Evolutionary conservation across 1,140 invertebrate species (phyloP).

Genomic region (Pachypeltis micranthus): DNA sequence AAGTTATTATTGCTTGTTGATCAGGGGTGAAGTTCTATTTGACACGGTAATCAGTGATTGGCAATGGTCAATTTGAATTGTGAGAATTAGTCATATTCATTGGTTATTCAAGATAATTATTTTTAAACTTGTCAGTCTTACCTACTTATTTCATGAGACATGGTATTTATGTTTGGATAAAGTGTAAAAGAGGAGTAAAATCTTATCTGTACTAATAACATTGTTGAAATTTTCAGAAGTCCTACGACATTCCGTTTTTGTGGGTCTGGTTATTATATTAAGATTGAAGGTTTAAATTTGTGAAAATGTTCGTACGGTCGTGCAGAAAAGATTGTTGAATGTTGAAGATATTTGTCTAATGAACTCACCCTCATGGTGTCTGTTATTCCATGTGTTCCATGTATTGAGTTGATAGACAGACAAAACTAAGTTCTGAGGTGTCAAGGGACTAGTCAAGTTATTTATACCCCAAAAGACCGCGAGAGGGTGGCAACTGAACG

Average conservation of each 20-base stretch:
- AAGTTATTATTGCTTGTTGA: no score
- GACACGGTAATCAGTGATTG: no score
- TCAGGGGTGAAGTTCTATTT: no score
- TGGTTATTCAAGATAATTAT: no score
- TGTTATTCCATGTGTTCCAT: conserved; percentile 1
- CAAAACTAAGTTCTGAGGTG: background rate
- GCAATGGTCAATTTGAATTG: no score
- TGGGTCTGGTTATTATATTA: background rate
- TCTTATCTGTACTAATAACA: background rate
- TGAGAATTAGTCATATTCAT: no score
- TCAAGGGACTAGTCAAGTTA: background rate
- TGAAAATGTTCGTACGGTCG: background rate
- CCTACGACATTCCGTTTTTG: no score
- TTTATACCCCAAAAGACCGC: background rate
- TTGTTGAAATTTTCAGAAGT: background rate
- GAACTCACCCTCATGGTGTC: conserved; percentile 2
- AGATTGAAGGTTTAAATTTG: background rate
- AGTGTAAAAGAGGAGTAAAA: background rate
- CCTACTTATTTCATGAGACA: no score
- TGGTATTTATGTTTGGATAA: no score
- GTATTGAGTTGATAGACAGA: background rate
- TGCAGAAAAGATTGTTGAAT: background rate
- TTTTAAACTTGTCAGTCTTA: no score
- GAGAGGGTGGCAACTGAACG: background rate
- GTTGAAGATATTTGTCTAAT: background rate